phyloP scores from a whole-genome alignment of 2,113 vertebrate genomes.

The Protobothrops mucrosquamatus region DNA sequence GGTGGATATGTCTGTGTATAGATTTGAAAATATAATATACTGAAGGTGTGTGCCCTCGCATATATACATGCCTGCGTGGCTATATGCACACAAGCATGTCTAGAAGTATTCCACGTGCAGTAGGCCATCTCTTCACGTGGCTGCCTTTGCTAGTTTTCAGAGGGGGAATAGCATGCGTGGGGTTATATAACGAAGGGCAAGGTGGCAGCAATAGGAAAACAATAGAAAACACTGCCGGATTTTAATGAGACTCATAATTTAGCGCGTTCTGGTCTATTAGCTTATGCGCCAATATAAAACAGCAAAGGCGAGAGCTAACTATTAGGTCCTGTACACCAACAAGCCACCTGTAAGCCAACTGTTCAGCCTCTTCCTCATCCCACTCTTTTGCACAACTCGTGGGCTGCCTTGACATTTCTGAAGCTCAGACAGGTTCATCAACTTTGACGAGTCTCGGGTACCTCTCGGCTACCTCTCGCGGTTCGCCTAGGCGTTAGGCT shows the following conservation, averaged over 20 bases:
- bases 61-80: not conserved
- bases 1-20: not conserved
- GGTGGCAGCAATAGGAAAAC: not conserved
- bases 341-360: slow-evolving; percentile 51
- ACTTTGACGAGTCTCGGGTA: slow-evolving; percentile 43
- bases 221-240: not conserved
- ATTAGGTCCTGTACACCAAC: slow-evolving; percentile 29
- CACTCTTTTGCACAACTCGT: not conserved
- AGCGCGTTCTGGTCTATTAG: slow-evolving; percentile 17
- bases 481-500: slow-evolving; percentile 41
- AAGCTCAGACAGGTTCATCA: slow-evolving; percentile 31
- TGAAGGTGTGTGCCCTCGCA: not conserved
- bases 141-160: not conserved
- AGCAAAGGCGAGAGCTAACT: slow-evolving; percentile 45
- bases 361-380: slow-evolving; percentile 42
- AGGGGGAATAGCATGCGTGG: not conserved
- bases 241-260: slow-evolving; percentile 16
- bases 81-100: slow-evolving; percentile 22
- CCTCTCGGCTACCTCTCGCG: slow-evolving; percentile 45
- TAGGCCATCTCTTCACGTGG: not conserved
- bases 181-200: not conserved
- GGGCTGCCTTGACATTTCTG: slow-evolving; percentile 56
- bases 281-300: slow-evolving; percentile 47
- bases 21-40: not conserved
- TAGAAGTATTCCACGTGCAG: not conserved